These are phyloP conservation scores for Omphaloscelis lunosa DNA, from an alignment of 2,888 invertebrate genomes.

Conservation along the genomic window DNA sequence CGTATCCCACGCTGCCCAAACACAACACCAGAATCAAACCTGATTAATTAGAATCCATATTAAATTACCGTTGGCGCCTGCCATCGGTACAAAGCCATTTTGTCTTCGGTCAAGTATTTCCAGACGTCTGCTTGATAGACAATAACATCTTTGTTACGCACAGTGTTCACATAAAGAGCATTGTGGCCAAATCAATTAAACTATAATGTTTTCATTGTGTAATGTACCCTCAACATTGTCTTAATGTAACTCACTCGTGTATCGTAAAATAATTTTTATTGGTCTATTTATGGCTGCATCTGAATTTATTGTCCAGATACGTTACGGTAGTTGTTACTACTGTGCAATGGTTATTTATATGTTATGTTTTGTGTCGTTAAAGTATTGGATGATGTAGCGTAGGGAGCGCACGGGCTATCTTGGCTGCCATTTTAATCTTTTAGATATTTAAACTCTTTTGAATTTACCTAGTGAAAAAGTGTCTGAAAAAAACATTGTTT, in stretches of 20 bases:
- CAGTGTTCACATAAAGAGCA: conserved; percentile 78
- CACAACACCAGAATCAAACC: conserved; percentile 67
- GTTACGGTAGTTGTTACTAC: conserved; percentile 86
- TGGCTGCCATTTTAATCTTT: conserved; percentile 20
- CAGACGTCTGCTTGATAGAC: conserved; percentile 89
- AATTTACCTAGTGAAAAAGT: background rate
- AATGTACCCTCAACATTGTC: conserved; percentile 87
- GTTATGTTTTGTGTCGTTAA: conserved; percentile 78
- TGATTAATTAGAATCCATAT: conserved; percentile 67
- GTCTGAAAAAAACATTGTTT: background rate
- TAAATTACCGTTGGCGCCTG: conserved; percentile 89
- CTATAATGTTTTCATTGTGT: conserved; percentile 89
- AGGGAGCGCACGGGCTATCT: conserved; percentile 40
- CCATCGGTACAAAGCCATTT: conserved; percentile 89
- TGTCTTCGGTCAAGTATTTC: conserved; percentile 90
- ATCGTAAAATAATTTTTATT: conserved; percentile 89
- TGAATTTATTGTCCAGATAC: conserved; percentile 88
- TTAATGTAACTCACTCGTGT: conserved; percentile 88
- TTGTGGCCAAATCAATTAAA: conserved; percentile 89
- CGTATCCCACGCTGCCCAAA: conserved; percentile 59
- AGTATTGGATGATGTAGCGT: conserved; percentile 54
- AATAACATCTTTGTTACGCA: conserved; percentile 87
- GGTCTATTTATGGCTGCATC: conserved; percentile 87
- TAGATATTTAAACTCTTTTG: background rate
- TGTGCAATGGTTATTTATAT: conserved; percentile 76